Conservation (phyloP, 2,797 vertebrate species). For the Eremophila alpestris region DNA sequence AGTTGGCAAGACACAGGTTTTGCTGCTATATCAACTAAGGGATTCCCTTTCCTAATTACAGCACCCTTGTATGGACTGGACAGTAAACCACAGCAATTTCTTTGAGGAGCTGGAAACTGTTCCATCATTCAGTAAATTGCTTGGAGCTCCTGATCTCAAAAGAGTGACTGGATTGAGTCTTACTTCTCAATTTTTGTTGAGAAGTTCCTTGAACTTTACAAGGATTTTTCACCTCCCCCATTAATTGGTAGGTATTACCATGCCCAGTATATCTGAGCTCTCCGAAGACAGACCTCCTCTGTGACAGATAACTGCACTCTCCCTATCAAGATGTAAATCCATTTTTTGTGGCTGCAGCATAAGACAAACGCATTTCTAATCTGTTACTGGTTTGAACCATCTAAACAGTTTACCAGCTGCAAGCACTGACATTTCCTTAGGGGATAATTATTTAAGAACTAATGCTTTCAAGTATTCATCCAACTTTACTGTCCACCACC, state of each 20-base stretch:
- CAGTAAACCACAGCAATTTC: neutral
- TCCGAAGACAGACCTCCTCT: neutral
- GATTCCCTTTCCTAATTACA: neutral
- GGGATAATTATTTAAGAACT: neutral
- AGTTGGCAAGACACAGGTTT: accelerated
- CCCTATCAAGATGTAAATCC: neutral
- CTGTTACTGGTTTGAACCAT: neutral
- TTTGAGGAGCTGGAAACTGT: neutral
- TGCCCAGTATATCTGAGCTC: neutral
- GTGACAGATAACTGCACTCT: neutral
- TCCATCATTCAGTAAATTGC: neutral
- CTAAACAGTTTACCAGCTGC: neutral
- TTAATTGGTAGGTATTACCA: neutral
- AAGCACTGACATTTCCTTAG: neutral
- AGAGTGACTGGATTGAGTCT: neutral
- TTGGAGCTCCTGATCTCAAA: neutral
- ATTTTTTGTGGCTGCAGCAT: neutral
- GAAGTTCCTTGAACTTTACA: neutral
- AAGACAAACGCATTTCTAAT: neutral
- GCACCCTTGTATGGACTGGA: neutral
- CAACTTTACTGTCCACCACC: neutral
- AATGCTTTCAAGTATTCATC: neutral
- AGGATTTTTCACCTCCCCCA: neutral
- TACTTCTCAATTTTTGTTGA: neutral
- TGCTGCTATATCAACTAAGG: neutral